These are phyloP conservation scores for Asobara japonica DNA, from an alignment of 1,140 invertebrate genomes.

Conservation along the genomic window DNA sequence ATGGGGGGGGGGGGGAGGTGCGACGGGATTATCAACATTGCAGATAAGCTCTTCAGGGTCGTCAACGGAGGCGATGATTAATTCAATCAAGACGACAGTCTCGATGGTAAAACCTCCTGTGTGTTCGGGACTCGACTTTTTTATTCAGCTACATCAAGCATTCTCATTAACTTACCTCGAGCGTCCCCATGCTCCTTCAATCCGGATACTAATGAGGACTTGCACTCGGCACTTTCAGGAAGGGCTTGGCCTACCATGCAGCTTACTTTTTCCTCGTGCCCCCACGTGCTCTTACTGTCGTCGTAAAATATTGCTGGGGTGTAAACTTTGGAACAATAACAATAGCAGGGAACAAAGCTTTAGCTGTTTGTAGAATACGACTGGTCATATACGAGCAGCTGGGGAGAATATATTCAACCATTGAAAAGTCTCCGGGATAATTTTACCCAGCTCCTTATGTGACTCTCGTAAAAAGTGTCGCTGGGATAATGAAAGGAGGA, in stretches of 20 bases:
- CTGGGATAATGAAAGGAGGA: not conserved
- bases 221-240: slow-evolving; percentile 15
- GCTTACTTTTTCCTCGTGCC: not conserved
- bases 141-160: not conserved
- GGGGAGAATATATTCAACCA: not conserved
- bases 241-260: not conserved
- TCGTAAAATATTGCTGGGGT: slow-evolving; percentile 19
- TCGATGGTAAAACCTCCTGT: too few species aligned
- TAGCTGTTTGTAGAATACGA: not conserved
- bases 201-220: slow-evolving; percentile 32
- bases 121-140: not conserved
- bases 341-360: not conserved
- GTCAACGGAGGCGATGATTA: too few species aligned
- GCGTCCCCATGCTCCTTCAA: slow-evolving; percentile 25
- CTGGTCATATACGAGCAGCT: slow-evolving; percentile 9
- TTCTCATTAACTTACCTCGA: slow-evolving; percentile 26
- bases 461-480: slow-evolving; percentile 7
- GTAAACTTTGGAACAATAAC: not conserved
- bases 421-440: not conserved
- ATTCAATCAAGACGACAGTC: too few species aligned
- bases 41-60: too few species aligned
- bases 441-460: slow-evolving; percentile 5
- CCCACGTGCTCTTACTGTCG: not conserved
- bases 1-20: too few species aligned
- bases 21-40: too few species aligned